Evolutionary conservation across 2,113 vertebrate species (phyloP), one percentile per base, ranked within the genome.

Genomic region (Zootoca vivipara): DNA sequence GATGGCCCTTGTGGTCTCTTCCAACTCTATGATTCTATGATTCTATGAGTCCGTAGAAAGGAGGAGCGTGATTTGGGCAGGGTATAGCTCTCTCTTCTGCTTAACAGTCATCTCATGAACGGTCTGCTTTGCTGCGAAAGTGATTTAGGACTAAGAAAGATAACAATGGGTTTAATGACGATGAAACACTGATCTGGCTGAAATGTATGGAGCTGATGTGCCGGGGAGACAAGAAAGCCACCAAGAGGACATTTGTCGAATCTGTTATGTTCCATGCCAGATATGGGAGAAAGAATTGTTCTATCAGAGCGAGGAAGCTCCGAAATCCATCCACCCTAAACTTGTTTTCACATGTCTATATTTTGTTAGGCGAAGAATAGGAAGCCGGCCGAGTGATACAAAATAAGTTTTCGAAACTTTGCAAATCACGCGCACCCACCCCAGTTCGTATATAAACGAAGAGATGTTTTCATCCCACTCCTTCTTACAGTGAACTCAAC

Each of bases 151-250:
- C 90, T 89, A 89, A 92, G 85, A 73, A 86, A 82, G 91, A 95
- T 90, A 91, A 89, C 82, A 93, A 93, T 91, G 90, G 90, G 64
- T 91, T 94, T 93, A 94, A 94, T 92, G 87, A 90, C 1, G 82
- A 94, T 91, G 91, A 95, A 94, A 92, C 58, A 92, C 88, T 83
- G 91, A 93, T 93, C 89, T 93, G 93, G 90, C 85, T 95, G 90
- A 94, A 70, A 93, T 73, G 73, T 88, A 85, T 85, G 91, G 93
- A 90, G 89, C 89, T 86, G 88, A 94, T 91, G 89, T 56, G 35
- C 40, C 58, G 18, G 30, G 6, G 10, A 42, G 67, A 28, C 15
- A 1, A 86, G 33, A 94, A 92, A 89, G 58, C 90, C 82, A 85
- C 78, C 93, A 90, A 91, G 93, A 91, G 93, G 91, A 89, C 90